Base-by-base conservation (phyloP, 2,113 vertebrate genomes). In the Chrysemys picta region DNA sequence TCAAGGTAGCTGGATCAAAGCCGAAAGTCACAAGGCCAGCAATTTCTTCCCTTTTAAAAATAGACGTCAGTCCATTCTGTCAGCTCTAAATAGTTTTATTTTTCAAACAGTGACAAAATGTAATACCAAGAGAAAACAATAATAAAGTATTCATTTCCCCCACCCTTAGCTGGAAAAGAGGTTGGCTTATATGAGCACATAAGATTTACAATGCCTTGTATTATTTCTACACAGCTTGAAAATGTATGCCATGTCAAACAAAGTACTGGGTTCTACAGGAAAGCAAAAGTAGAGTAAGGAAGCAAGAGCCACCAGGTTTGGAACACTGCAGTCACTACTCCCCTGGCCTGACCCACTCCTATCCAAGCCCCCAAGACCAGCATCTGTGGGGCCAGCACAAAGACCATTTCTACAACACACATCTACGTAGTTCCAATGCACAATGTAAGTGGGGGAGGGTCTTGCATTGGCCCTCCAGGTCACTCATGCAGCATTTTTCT, bases 401-500 rank as follows among this genome's bases (percentile, higher is more conserved):
- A 69, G 8, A 69, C 19, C 31, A 69, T 53, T 82, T 42, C 80
- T 82, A 17, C 3, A 84, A 35, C 12, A 80, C 49, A 45, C 3
- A 80, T 69, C 19, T 21, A 2, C 0, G 56, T 21, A 45, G 62
- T 6, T 19, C 62, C 49, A 31, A 38, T 2, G 22, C 0, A 1
- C 22, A 3, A 69, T 0, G 16, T 1, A 3, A 0, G 2, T 24
- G 22, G 22, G 5, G 24, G 22, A 76, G 35, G 65, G n/a, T 6
- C 38, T 53, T 50, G 29, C 52, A 47, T 65, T 88, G 52, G 53
- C 8, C 22, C 80, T 1, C 11, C 47, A 6, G 6, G 69, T 2
- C 27, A 56, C 93, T 80, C 4, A 50, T 0, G 3, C 85, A 65
- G 29, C 16, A 16, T 59, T 9, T 85, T 80, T 65, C 65, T 82